Conservation (phyloP, 1,140 invertebrate species). For the Eumaeus atala region DNA sequence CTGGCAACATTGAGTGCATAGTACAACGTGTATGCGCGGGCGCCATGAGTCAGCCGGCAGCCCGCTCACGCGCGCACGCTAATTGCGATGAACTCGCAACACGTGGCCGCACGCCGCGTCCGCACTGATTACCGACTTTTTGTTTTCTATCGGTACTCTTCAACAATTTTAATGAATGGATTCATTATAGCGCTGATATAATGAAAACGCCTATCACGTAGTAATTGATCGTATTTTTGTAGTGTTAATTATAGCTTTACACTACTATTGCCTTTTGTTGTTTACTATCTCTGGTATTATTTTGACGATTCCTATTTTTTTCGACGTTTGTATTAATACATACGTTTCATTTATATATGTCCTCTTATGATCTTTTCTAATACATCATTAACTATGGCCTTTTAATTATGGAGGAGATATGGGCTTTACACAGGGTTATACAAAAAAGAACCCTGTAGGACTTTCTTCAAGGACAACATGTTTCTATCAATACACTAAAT, state of each 20-base stretch:
- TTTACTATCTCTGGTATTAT: background rate
- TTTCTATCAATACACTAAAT: no score
- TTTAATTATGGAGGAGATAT: no score
- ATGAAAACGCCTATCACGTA: background rate
- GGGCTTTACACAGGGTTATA: no score
- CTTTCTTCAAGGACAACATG: no score
- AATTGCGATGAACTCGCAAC: conserved; percentile 18
- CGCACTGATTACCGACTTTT: conserved; percentile 6
- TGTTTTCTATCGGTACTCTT: background rate
- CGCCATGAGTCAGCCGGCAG: conserved; percentile 18
- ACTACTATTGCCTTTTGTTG: background rate
- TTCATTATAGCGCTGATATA: background rate
- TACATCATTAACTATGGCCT: no score
- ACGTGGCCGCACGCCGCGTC: conserved; percentile 11
- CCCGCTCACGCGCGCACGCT: conserved; percentile 11
- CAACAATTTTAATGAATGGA: conserved; percentile 34
- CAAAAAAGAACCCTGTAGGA: no score
- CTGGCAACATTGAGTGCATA: conserved; percentile 3
- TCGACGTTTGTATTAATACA: background rate
- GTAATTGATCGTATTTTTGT: background rate
- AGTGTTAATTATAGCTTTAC: background rate
- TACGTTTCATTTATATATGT: background rate
- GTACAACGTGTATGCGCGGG: background rate
- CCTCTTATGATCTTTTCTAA: no score
- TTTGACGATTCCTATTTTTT: background rate